Evolutionary conservation across 2,888 invertebrate genomes (phyloP), one percentile per base, ranked within the genome.

Genomic region (Spialia ferax): DNA sequence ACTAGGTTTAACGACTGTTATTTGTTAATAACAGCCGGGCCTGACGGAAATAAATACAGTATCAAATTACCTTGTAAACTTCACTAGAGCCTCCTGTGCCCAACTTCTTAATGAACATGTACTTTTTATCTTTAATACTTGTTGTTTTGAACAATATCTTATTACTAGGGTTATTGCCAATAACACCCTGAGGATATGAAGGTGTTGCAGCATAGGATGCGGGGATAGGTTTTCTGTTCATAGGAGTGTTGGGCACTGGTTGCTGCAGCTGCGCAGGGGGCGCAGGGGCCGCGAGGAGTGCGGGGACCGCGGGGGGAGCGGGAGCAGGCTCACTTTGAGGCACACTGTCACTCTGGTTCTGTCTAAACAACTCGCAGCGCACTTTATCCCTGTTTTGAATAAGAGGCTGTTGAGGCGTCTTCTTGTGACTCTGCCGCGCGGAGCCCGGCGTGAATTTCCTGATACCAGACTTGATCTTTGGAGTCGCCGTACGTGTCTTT

Each of bases 41-140:
- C n/a, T n/a, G n/a, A n/a, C n/a, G n/a, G n/a, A n/a, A n/a, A n/a
- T n/a, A n/a, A n/a, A n/a, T n/a, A n/a, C n/a, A n/a, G n/a, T n/a
- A n/a, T n/a, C n/a, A n/a, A n/a, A n/a, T 78, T 74, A 92, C 95
- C 84, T 95, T 94, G 64, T 94, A 96, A 3, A 99, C 99, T 85
- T 97, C 96, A 79, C 98, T 97, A 65, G 98, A 98, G 48, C 98
- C 99, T n/a, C 99, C 99, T 75, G 95, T 95, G 0, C 99, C 99
- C 56, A 99, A 89, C 76, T 95, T 94, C 72, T 96, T 96, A 13
- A 97, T 91, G 61, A 97, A 95, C 71, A 95, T 90, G 86, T 98
- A 99, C 26, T 95, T 94, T 60, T 95, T 95, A 23, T 95, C 95
- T 72, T 97, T 97, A 1, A 99, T 96, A 42, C 78, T 86, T 13